Evolutionary conservation across 2,888 invertebrate genomes (phyloP).

Genomic region (Nomada ferruginata): DNA sequence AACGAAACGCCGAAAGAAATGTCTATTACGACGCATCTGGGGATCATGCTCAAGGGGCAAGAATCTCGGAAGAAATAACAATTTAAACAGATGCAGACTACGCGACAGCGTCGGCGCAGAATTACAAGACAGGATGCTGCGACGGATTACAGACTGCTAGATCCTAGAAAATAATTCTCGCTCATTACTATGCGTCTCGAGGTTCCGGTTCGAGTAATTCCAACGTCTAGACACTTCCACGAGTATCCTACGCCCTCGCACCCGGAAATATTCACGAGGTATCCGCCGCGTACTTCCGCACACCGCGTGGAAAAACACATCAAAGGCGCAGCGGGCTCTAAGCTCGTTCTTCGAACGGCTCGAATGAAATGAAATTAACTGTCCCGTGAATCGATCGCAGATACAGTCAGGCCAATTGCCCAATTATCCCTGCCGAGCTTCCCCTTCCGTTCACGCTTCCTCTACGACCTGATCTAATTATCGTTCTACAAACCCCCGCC

Average conservation of each 20-base stretch:
- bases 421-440: slow-evolving; percentile 69
- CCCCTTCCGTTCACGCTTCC: slow-evolving; percentile 65
- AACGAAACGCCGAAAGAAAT: neutral
- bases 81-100: slow-evolving; percentile 36
- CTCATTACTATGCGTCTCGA: slow-evolving; percentile 43
- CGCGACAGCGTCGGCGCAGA: slow-evolving; percentile 18
- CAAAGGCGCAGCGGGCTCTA: slow-evolving; percentile 5
- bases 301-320: slow-evolving; percentile 9
- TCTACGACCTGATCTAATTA: slow-evolving; percentile 77
- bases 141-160: slow-evolving; percentile 27
- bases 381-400: slow-evolving; percentile 68
- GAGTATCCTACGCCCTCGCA: neutral
- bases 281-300: neutral
- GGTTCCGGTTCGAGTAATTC: slow-evolving; percentile 30
- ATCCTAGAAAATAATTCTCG: slow-evolving; percentile 45
- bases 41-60: no score
- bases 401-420: slow-evolving; percentile 73
- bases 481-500: slow-evolving; percentile 70
- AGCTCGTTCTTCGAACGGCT: slow-evolving; percentile 47
- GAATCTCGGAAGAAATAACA: slow-evolving; percentile 26
- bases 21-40: neutral
- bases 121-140: slow-evolving; percentile 24
- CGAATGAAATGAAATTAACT: slow-evolving; percentile 78
- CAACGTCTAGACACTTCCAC: slow-evolving; percentile 28
- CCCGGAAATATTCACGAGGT: slow-evolving; percentile 27